Base-by-base conservation (phyloP, 1,140 invertebrate genomes). In the Ptiloglossa arizonensis region DNA sequence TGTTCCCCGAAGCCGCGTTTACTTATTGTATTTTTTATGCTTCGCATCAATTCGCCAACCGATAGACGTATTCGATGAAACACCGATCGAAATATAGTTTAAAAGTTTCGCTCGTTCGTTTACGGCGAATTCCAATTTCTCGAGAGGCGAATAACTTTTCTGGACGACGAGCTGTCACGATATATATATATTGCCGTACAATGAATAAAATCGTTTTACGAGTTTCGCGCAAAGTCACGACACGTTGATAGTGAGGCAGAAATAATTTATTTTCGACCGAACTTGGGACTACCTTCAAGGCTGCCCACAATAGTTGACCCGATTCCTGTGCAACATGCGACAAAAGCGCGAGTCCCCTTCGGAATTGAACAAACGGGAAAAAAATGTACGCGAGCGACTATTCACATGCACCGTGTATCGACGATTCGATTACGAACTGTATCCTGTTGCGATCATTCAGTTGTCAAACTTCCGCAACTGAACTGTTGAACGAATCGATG, bases 261-360 rank as follows among this genome's bases (percentile, higher is more conserved):
- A 32, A 63, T 63, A 38, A 63, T 63, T 50, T 60, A 71, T 71
- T 72, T 50, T 38, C 29, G 17, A 38, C 22, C 57, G 29, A 63
- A 63, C 41, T 60, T 71, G 41, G 41, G 15, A 48, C 15, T 60
- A 62, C 32, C 32, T 72, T 50, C 57, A 73, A 72, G 70, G 46
- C 24, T 73, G 46, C 22, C 32, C 32, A 63, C 29, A 41, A 63
- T n/a, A 29, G 44, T 22, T 27, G 19, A 63, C 38, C 27, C n/a
- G 56, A 24, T 71, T 46, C 29, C n/a, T 3, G 11, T 27, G 11
- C n/a, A 19, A 48, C 29, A 11, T 2, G 4, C 5, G 5, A 8
- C n/a, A n/a, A 9, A 15, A 9, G 1, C 2, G 13, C 2, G 13
- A 32, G 24, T 27, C 5, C 59, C 13, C 35, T 44, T 62, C 35